Evolutionary conservation across 2,888 invertebrate genomes (phyloP).

Genomic region (Diaprepes abbreviatus): DNA sequence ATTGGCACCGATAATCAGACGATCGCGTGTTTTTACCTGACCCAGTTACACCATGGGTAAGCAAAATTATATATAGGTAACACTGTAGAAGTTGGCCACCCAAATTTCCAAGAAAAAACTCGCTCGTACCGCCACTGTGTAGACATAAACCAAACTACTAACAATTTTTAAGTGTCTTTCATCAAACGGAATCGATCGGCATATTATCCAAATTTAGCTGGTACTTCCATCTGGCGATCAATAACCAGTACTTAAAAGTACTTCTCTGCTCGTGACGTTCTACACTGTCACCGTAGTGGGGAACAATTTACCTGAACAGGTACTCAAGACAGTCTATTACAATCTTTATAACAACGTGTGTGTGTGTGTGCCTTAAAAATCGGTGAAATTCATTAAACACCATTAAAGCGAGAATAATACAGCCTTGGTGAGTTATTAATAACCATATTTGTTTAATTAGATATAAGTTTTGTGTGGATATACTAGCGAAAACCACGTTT

Average conservation of each 20-base stretch:
- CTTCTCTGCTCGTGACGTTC: conserved; percentile 4
- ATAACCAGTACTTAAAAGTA: neutral
- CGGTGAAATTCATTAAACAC: neutral
- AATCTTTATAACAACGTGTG: conserved; percentile 12
- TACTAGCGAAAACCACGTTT: neutral
- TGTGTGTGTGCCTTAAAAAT: conserved; percentile 1
- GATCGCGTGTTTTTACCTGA: too few relatives aligned
- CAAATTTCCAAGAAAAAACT: too few relatives aligned
- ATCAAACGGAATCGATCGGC: neutral
- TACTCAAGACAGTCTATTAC: conserved; percentile 16
- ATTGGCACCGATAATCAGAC: too few relatives aligned
- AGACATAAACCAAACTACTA: neutral
- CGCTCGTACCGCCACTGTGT: conserved; percentile 4
- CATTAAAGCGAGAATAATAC: neutral
- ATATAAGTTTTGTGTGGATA: neutral
- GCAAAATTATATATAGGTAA: too few relatives aligned
- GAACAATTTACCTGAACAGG: conserved; percentile 30
- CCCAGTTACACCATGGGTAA: too few relatives aligned
- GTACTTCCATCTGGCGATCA: conserved; percentile 10
- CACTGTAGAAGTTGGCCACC: too few relatives aligned
- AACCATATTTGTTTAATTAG: neutral
- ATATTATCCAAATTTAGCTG: neutral
- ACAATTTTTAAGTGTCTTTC: neutral
- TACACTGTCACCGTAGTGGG: conserved; percentile 9
- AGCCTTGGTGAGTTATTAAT: conserved; percentile 14